These are phyloP conservation scores for Loxodonta africana DNA, from an alignment of 2,113 vertebrate genomes.

Conservation along the genomic window DNA sequence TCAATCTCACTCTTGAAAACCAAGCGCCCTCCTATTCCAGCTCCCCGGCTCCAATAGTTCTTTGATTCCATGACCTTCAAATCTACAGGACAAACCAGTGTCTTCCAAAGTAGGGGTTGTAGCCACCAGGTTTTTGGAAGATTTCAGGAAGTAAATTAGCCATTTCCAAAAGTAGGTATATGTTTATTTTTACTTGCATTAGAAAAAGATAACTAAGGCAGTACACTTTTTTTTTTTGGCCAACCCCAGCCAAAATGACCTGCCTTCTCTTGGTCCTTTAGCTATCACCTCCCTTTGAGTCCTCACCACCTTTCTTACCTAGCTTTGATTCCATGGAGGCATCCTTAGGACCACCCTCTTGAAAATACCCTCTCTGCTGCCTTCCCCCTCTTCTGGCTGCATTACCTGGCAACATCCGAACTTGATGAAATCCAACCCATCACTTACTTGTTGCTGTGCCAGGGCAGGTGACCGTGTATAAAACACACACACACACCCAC, in stretches of 20 bases:
- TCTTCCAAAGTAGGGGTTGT: no score
- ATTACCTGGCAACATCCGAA: background rate
- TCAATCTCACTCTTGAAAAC: no score
- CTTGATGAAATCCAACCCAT: background rate
- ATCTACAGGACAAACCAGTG: no score
- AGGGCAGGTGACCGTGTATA: background rate
- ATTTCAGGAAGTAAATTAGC: no score
- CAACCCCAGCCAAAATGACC: no score
- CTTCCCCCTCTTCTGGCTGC: background rate
- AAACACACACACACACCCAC: no score
- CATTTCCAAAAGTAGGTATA: no score
- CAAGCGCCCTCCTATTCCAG: background rate
- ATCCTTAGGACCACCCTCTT: background rate
- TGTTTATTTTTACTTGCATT: no score
- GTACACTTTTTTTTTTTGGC: no score
- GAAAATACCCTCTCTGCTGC: background rate
- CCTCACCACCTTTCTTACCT: background rate
- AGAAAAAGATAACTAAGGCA: no score
- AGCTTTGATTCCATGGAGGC: background rate
- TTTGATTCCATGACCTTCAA: fast-evolving
- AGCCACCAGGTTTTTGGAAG: no score
- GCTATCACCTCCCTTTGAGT: fast-evolving
- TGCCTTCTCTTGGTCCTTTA: background rate
- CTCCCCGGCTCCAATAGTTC: fast-evolving
- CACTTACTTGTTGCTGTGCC: background rate